Evolutionary conservation across 2,888 invertebrate species (phyloP).

Genomic region (Volucella zonaria): DNA sequence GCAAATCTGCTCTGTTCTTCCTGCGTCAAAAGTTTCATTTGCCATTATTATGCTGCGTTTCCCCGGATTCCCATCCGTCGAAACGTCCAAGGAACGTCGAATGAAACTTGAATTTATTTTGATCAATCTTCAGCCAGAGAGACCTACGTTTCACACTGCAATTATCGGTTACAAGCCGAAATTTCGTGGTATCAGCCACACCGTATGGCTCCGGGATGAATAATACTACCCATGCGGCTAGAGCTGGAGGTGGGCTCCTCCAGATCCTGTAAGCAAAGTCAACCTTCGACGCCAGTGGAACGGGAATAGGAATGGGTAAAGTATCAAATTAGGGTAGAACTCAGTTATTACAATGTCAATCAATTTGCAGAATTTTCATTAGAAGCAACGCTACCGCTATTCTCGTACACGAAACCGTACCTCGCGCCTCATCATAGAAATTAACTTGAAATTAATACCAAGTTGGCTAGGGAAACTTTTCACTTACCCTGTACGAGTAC

Average conservation of each 20-base stretch:
- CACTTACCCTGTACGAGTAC: slow-evolving; percentile 18
- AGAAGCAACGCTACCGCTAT: slow-evolving; percentile 11
- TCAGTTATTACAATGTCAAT: slow-evolving; percentile 61
- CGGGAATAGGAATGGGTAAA: slow-evolving; percentile 29
- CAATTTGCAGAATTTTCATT: slow-evolving; percentile 60
- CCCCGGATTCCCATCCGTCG: neutral
- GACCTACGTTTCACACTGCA: neutral
- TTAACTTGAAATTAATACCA: slow-evolving; percentile 65
- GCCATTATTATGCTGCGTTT: slow-evolving; percentile 12
- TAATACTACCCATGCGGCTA: neutral
- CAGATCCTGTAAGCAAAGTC: slow-evolving; percentile 3
- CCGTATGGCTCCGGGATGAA: slow-evolving; percentile 10
- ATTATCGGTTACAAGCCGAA: slow-evolving; percentile 42
- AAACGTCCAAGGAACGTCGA: neutral
- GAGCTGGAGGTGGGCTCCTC: neutral
- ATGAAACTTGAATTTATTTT: slow-evolving; percentile 41
- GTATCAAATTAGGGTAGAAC: slow-evolving; percentile 56
- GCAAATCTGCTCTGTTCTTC: slow-evolving; percentile 5
- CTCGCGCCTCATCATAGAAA: slow-evolving; percentile 20
- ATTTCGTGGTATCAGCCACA: slow-evolving; percentile 31
- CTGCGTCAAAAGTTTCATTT: slow-evolving; percentile 5
- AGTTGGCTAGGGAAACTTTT: slow-evolving; percentile 50
- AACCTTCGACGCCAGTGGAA: neutral
- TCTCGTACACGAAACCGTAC: neutral
- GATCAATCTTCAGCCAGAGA: slow-evolving; percentile 2